Percentiles rank a stretch among this genome's conserved stretches.
These are phyloP conservation scores for Amphiura filiformis DNA, from an alignment of 35 echinoderm and acorn worm genomes.

Conservation along the genomic window DNA sequence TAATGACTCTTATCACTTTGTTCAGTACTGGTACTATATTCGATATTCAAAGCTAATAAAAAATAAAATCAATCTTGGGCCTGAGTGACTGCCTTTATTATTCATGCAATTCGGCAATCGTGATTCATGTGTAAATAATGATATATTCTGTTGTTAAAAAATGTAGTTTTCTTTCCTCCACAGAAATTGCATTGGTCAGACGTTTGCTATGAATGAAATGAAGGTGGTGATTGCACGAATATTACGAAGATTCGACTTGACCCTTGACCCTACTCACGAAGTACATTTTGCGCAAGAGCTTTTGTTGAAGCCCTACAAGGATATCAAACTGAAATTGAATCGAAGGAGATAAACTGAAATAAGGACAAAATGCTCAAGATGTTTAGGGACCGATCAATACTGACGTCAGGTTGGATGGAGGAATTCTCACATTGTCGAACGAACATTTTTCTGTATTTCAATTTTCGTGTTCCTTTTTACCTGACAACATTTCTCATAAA, in stretches of 20 bases:
- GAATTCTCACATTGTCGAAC: too few species aligned
- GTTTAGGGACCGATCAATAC: too few species aligned
- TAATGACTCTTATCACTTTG: too few species aligned
- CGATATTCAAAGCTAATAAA: neutral
- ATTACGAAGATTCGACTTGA: neutral
- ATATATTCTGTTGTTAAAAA: neutral
- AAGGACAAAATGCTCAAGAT: too few species aligned
- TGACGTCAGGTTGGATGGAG: too few species aligned
- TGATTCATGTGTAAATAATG: too few species aligned
- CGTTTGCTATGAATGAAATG: slow-evolving; percentile 38
- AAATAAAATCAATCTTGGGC: neutral
- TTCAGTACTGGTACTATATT: too few species aligned
- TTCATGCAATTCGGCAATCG: too few species aligned
- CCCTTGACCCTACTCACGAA: slow-evolving; percentile 1
- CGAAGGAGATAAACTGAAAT: neutral
- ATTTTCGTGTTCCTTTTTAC: too few species aligned
- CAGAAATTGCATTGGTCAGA: slow-evolving; percentile 38
- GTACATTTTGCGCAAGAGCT: neutral
- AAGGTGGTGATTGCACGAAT: slow-evolving; percentile 17
- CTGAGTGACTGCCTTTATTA: neutral
- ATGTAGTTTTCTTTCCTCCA: neutral
- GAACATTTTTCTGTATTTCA: too few species aligned
- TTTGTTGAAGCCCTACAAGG: neutral
- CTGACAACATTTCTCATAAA: too few species aligned
- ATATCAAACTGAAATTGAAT: neutral